phyloP scores from a whole-genome alignment of 2,888 invertebrate species.

The Oligia strigilis region DNA sequence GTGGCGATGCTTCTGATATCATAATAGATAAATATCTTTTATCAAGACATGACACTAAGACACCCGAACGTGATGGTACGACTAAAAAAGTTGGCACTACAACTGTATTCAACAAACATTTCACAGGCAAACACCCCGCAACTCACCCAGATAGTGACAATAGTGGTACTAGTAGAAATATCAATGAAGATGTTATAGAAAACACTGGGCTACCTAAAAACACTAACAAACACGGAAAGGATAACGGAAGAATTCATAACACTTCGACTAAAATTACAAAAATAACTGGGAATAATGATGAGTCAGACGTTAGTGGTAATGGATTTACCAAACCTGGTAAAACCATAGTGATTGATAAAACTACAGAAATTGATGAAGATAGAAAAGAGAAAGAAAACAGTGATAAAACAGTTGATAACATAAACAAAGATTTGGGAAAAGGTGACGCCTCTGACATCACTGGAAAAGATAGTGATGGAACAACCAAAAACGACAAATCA shows the following conservation, averaged over 20 bases:
- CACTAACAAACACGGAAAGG: background rate
- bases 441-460: background rate
- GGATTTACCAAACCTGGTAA: background rate
- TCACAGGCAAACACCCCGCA: background rate
- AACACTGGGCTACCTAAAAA: background rate
- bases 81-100: background rate
- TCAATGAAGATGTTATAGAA: background rate
- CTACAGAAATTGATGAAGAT: background rate
- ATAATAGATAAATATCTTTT: background rate
- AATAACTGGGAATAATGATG: background rate
- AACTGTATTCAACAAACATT: conserved; percentile 8
- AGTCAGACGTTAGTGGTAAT: background rate
- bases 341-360: background rate
- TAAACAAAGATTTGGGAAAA: background rate
- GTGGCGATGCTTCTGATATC: background rate
- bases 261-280: background rate
- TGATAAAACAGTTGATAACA: background rate
- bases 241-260: background rate
- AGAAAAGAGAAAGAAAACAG: background rate
- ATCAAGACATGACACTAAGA: background rate
- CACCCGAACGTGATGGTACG: background rate
- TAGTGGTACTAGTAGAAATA: background rate
- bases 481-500: no score
- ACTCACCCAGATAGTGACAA: background rate
- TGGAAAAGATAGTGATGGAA: no score